Evolutionary conservation across 2,888 invertebrate genomes (phyloP).

Genomic region (Aradus depressus): DNA sequence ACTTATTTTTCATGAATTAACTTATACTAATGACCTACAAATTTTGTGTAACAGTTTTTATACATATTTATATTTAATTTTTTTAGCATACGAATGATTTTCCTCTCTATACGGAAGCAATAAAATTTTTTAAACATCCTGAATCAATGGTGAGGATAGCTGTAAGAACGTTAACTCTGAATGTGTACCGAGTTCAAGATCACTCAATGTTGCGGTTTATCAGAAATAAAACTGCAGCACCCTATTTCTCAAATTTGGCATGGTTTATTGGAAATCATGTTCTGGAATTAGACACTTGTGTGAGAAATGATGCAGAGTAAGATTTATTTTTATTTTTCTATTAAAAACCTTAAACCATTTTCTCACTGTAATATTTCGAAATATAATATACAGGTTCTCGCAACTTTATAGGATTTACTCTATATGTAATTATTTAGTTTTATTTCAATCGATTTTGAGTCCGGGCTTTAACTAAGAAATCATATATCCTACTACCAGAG

Average conservation of each 20-base stretch:
- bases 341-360: background rate
- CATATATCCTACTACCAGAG: too few species aligned
- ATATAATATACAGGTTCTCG: too few species aligned
- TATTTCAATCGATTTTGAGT: too few species aligned
- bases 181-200: slow-evolving; percentile 91
- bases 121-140: slow-evolving; percentile 97
- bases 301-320: slow-evolving; percentile 91
- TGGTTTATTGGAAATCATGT: slow-evolving; percentile 99
- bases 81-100: slow-evolving; percentile 93
- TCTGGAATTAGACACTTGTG: slow-evolving; percentile 86
- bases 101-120: slow-evolving; percentile 96
- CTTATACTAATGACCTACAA: background rate
- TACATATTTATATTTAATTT: slow-evolving; percentile 11
- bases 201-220: slow-evolving; percentile 92
- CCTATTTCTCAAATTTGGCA: slow-evolving; percentile 96
- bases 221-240: slow-evolving; percentile 89
- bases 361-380: background rate
- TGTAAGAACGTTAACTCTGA: slow-evolving; percentile 90
- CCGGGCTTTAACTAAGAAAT: too few species aligned
- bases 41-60: slow-evolving; percentile 20
- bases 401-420: too few species aligned
- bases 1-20: background rate
- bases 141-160: slow-evolving; percentile 99
- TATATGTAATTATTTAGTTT: too few species aligned
- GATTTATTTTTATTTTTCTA: slow-evolving; percentile 36